Conservation (phyloP, 2,113 vertebrate genomes). For the Dromiciops gliroides region DNA sequence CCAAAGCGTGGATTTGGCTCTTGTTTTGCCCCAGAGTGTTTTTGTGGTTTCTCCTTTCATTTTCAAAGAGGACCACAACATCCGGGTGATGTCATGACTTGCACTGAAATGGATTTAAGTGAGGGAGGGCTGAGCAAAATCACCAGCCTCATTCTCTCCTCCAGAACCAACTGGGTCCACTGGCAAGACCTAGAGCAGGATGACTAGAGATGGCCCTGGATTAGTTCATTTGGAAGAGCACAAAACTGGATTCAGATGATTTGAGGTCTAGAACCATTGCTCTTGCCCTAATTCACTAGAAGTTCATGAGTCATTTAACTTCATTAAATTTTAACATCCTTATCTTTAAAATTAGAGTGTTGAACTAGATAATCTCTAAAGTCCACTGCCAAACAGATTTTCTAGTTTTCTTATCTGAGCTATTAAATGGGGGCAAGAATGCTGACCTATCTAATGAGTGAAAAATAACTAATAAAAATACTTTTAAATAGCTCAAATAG, state of each 20-base stretch:
- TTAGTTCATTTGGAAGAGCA: background rate
- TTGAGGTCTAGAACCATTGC: background rate
- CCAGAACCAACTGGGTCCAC: too few relatives aligned
- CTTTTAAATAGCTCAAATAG: constrained; percentile 30
- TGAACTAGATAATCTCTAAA: constrained; percentile 14
- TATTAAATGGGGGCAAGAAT: constrained; percentile 47
- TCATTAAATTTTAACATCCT: background rate
- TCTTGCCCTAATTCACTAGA: background rate
- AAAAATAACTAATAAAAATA: constrained; percentile 50
- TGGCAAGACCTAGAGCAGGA: too few relatives aligned
- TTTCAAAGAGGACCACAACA: too few relatives aligned
- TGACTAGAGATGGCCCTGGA: too few relatives aligned
- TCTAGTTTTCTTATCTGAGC: constrained; percentile 1
- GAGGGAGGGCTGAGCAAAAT: too few relatives aligned
- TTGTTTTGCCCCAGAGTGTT: background rate
- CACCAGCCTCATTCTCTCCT: too few relatives aligned
- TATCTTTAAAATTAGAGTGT: constrained; percentile 22
- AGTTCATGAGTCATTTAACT: background rate
- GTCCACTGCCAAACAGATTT: background rate
- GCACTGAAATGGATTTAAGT: too few relatives aligned
- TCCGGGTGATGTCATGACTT: too few relatives aligned
- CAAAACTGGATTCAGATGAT: background rate
- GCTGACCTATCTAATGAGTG: background rate
- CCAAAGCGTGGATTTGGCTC: background rate
- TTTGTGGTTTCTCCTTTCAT: too few relatives aligned